phyloP scores from a whole-genome alignment of 2,113 vertebrate genomes.

The Coryphaenoides rupestris region DNA sequence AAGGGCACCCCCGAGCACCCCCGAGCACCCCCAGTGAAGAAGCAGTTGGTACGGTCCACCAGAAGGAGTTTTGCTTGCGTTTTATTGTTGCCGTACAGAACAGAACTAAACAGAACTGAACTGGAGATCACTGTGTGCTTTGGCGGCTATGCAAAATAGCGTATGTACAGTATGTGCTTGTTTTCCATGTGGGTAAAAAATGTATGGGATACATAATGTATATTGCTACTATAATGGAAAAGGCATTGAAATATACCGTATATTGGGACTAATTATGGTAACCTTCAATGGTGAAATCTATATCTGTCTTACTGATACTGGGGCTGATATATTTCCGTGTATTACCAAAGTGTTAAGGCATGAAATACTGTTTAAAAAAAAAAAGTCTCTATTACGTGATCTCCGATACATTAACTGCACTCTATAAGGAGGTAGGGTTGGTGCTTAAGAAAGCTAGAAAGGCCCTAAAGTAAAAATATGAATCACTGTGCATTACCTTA shows the following conservation, averaged over 20 bases:
- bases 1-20: no score
- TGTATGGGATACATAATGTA: not conserved
- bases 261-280: not conserved
- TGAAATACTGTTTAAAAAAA: conserved; percentile 15
- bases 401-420: conserved; percentile 3
- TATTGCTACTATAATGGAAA: conserved; percentile 13
- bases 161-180: not conserved
- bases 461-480: no score
- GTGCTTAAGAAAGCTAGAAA: conserved; percentile 17
- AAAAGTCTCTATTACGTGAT: conserved; percentile 13
- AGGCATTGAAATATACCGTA: conserved; percentile 24
- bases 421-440: conserved; percentile 10
- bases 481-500: no score
- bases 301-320: not conserved
- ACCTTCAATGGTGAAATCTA: not conserved
- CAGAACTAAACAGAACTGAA: no score
- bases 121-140: no score
- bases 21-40: not conserved
- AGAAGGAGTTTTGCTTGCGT: not conserved
- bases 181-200: not conserved
- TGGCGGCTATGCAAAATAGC: not conserved
- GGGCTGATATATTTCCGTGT: conserved; percentile 17
- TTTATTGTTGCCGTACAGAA: not conserved
- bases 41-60: not conserved
- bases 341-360: conserved; percentile 42